Percentiles rank a stretch among this genome's conserved stretches.
These are phyloP conservation scores for Gryon sp. DNA, from an alignment of 1,140 invertebrate genomes.

Conservation along the genomic window DNA sequence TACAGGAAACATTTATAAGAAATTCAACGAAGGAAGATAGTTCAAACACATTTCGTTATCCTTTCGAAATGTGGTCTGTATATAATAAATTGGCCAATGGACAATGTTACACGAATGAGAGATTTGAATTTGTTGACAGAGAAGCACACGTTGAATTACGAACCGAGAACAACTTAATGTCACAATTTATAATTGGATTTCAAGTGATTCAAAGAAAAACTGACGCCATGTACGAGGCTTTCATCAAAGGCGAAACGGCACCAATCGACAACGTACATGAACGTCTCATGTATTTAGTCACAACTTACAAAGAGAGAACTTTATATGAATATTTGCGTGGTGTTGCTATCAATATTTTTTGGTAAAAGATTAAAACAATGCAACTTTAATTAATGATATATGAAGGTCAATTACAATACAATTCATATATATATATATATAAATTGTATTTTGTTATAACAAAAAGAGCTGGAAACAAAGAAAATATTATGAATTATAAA, in stretches of 20 bases:
- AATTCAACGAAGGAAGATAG: too few relatives aligned
- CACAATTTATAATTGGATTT: constrained; percentile 30
- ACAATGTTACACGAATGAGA: constrained; percentile 8
- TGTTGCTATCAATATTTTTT: constrained; percentile 29
- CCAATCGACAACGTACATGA: constrained; percentile 10
- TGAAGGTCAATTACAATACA: too few relatives aligned
- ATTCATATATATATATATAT: too few relatives aligned
- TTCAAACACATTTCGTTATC: not conserved
- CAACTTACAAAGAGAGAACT: constrained; percentile 39
- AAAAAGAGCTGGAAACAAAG: not conserved
- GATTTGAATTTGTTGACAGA: constrained; percentile 5
- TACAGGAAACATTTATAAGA: constrained; percentile 27
- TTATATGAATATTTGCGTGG: constrained; percentile 41
- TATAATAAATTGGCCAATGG: constrained; percentile 11
- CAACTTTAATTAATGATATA: too few relatives aligned
- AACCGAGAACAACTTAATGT: constrained; percentile 5
- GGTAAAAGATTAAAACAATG: too few relatives aligned
- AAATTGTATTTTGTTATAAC: not conserved
- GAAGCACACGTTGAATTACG: constrained; percentile 27
- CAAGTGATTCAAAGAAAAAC: constrained; percentile 21
- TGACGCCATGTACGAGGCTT: constrained; percentile 23
- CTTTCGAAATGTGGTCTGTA: constrained; percentile 37
- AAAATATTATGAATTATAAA: not conserved
- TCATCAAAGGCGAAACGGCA: constrained; percentile 22
- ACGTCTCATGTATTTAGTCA: constrained; percentile 11